A percentile compares a stretch with the other conserved stretches of the same genome.
Evolutionary conservation across 1,140 invertebrate genomes (phyloP).

Genomic region (Radopholus similis): DNA sequence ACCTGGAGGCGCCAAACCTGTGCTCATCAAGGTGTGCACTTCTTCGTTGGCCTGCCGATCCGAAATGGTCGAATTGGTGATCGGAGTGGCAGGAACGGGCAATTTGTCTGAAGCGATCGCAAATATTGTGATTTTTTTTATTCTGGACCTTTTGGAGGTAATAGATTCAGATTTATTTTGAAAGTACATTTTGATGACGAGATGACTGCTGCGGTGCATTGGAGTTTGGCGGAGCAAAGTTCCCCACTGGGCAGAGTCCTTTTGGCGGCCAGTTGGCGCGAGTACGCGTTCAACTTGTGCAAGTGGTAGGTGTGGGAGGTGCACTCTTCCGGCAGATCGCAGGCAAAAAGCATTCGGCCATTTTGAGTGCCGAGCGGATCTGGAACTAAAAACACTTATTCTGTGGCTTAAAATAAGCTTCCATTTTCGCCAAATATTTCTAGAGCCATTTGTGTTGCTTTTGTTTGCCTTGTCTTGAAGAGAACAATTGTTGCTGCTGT

Average conservation of each 20-base stretch:
- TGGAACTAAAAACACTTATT: too few relatives aligned
- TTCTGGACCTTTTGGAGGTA: not conserved
- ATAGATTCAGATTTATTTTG: constrained; percentile 4
- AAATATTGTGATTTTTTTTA: too few relatives aligned
- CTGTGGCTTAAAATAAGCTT: too few relatives aligned
- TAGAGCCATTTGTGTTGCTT: not conserved
- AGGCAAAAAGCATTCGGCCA: too few relatives aligned
- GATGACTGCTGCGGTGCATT: not conserved
- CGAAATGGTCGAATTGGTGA: constrained; percentile 4
- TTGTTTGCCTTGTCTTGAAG: not conserved
- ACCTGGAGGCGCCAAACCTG: not conserved
- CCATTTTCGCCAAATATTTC: not conserved
- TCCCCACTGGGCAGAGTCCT: not conserved
- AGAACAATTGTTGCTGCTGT: not conserved
- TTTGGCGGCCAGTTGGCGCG: not conserved
- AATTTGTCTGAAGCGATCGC: not conserved
- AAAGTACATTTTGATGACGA: not conserved
- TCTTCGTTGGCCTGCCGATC: constrained; percentile 14
- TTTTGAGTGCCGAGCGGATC: too few relatives aligned
- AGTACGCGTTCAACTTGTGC: not conserved
- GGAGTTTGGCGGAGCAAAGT: too few relatives aligned
- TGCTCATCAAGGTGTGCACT: not conserved
- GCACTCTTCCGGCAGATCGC: not conserved
- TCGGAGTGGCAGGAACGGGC: not conserved
- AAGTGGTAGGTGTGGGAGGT: not conserved